Evolutionary conservation across 2,113 vertebrate species (phyloP).

Genomic region (Lepus europaeus): DNA sequence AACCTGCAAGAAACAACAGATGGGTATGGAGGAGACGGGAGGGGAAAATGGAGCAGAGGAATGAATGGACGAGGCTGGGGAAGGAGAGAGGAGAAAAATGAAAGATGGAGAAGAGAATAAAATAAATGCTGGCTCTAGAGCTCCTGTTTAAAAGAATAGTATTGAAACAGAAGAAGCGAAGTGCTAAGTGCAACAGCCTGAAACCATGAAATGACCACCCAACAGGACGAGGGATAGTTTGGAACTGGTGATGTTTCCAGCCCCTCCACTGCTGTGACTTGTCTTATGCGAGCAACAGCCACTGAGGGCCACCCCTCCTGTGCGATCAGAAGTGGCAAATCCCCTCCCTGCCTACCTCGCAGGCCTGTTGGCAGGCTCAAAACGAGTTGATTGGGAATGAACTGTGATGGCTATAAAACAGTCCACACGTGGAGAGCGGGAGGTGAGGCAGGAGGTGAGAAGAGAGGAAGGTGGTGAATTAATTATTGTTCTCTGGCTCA

Average conservation of each 20-base stretch:
- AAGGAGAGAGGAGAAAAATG: not conserved
- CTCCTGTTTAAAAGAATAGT: not conserved
- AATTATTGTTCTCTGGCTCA: conserved; percentile 57
- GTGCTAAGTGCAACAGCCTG: not conserved
- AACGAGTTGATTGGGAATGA: conserved; percentile 49
- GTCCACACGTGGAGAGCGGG: not conserved
- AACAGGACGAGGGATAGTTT: not conserved
- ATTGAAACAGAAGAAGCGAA: not conserved
- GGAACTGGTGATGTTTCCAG: not conserved
- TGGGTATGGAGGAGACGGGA: not conserved
- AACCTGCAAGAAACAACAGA: not conserved
- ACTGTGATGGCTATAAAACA: conserved; percentile 51
- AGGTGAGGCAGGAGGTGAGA: conserved; percentile 16
- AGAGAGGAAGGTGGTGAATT: conserved; percentile 34
- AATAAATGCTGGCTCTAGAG: not conserved
- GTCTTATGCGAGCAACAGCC: not conserved
- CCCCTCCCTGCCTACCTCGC: conserved; percentile 32
- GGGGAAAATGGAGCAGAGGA: conserved; percentile 31
- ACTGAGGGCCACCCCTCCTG: not conserved
- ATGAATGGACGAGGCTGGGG: not conserved
- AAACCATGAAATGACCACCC: not conserved
- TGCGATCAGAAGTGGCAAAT: not conserved
- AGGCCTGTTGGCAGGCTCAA: conserved; percentile 18
- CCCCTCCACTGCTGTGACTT: accelerated
- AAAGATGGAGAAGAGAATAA: not conserved